These are phyloP conservation scores for Nylanderia fulva DNA, from an alignment of 1,140 invertebrate species.

Conservation along the genomic window DNA sequence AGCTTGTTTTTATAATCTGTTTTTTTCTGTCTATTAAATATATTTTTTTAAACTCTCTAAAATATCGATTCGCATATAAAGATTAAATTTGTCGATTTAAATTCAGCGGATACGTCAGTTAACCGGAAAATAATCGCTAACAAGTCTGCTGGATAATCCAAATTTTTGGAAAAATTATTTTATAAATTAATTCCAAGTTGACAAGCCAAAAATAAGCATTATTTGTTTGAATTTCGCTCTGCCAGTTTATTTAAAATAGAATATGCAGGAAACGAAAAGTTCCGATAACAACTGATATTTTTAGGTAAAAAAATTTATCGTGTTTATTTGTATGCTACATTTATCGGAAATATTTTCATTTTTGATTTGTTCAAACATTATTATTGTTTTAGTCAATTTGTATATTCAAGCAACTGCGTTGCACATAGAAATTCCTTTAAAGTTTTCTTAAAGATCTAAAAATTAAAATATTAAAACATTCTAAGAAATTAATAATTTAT, in stretches of 20 bases:
- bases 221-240: conserved; percentile 10
- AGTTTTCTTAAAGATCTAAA: not conserved
- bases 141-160: not conserved
- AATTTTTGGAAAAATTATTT: conserved; percentile 25
- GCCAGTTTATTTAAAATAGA: not conserved
- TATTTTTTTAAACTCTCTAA: not conserved
- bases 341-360: not conserved
- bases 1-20: no score
- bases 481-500: not conserved
- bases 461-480: not conserved
- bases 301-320: conserved; percentile 20
- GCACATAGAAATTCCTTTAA: not conserved
- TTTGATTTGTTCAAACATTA: conserved; percentile 7
- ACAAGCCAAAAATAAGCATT: conserved; percentile 19
- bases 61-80: not conserved
- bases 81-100: not conserved
- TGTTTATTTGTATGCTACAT: conserved; percentile 16
- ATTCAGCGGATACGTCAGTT: not conserved
- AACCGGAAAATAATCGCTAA: not conserved
- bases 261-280: conserved; percentile 14
- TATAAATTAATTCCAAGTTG: conserved; percentile 18
- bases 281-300: conserved; percentile 9
- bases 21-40: no score
- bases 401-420: not conserved
- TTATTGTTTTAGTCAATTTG: not conserved